These are phyloP conservation scores for Penaeus monodon DNA, from an alignment of 2,888 invertebrate genomes.

Conservation along the genomic window DNA sequence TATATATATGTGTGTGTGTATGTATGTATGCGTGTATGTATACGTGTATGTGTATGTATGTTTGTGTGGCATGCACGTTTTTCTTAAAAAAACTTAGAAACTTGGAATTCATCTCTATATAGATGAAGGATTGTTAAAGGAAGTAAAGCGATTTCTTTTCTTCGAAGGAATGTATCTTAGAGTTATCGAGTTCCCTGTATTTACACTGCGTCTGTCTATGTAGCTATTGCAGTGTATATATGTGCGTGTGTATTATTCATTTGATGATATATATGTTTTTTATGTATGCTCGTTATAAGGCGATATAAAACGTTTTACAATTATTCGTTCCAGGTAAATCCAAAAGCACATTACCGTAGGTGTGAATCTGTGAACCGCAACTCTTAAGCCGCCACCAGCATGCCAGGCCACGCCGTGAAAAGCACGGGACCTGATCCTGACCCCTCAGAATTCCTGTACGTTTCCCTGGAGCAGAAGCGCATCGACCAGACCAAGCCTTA, in stretches of 20 bases:
- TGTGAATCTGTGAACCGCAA: constrained; percentile 29
- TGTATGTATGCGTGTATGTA: neutral
- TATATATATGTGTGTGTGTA: neutral
- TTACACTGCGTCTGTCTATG: no score
- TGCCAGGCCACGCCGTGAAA: constrained; percentile 46
- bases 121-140: no score
- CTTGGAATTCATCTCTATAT: no score
- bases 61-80: neutral
- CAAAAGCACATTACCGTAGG: constrained; percentile 53
- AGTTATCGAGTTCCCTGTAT: no score
- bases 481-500: constrained; percentile 98
- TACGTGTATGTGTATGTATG: neutral
- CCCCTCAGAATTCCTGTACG: constrained; percentile 74
- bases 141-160: no score
- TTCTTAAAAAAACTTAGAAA: no score
- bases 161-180: no score
- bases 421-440: no score
- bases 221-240: neutral
- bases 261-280: neutral
- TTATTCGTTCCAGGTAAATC: constrained; percentile 36
- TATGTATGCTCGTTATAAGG: no score
- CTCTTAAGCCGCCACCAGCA: constrained; percentile 33
- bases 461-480: constrained; percentile 94
- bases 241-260: neutral
- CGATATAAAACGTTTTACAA: neutral